Base-by-base conservation (phyloP, 2,888 invertebrate genomes). In the Silvanus unidentatus region DNA sequence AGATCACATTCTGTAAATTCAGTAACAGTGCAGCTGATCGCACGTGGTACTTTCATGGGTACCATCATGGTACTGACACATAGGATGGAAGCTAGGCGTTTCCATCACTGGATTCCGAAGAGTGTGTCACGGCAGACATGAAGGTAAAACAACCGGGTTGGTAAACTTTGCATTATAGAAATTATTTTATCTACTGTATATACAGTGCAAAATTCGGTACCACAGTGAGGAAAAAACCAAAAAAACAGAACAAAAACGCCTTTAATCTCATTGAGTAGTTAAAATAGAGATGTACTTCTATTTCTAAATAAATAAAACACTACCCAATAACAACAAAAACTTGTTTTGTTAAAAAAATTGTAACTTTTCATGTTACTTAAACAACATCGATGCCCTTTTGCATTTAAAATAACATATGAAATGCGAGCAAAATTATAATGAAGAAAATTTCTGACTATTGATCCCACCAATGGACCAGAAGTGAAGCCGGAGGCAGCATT, bases 81-180 rank as follows among this genome's bases (percentile, higher is more conserved):
- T 40, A 39, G 46, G 43, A 48, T 39, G 45, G 32, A 37, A 12
- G 42, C 45, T 42, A 48, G 45, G 50, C 48, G 46, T 46, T 47
- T 48, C 45, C 43, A 43, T 49, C 30, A 15, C 43, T 50, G 37
- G 61, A 54, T 50, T 52, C 59, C 49, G 43, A 46, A 44, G 59
- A 63, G 62, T 65, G 57, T 64, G 66, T 66, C 66, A 64, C 56
- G 54, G 52, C 51, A 54, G 54, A 50, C 61, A 60, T 62, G 62
- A 51, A 50, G 47, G 38, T 42, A 47, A 49, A 49, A 47, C 52
- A 43, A 49, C 32, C 32, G n/a, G 32, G 32, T 12, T 12, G 12
- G 32, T 12, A 32, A 22, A 22, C 12, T 9, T 35, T 5, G 5
- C 12, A 35, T 13, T 9, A 12, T 8, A 12, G 14, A 13, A 35